Evolutionary conservation across 2,888 invertebrate species (phyloP).

Genomic region (Acrobasis consociella): DNA sequence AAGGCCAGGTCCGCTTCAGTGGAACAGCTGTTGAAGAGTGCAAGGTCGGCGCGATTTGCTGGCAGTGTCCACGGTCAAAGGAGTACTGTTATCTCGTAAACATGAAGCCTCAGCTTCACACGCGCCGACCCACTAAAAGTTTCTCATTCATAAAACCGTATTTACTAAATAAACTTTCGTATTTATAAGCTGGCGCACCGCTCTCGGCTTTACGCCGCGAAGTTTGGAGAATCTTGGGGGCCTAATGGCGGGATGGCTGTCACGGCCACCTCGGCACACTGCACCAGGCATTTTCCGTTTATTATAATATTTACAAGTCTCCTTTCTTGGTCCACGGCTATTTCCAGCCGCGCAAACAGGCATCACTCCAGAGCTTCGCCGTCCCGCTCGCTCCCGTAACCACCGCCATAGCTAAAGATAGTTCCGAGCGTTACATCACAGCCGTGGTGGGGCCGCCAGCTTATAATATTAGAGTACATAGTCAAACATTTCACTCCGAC

Average conservation of each 20-base stretch:
- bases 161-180: conserved; percentile 40
- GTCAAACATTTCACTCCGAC: conserved; percentile 77
- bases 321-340: conserved; percentile 85
- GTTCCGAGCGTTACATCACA: conserved; percentile 77
- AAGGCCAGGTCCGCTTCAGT: conserved; percentile 19
- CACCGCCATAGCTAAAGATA: conserved; percentile 70
- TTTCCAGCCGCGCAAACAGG: conserved; percentile 75
- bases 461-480: conserved; percentile 82
- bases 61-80: conserved; percentile 22
- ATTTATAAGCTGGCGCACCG: conserved; percentile 39
- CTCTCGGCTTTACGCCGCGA: conserved; percentile 36
- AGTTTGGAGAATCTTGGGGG: conserved; percentile 41
- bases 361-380: conserved; percentile 63
- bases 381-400: conserved; percentile 61
- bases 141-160: conserved; percentile 55
- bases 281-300: conserved; percentile 80
- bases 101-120: conserved; percentile 36
- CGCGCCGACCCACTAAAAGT: conserved; percentile 35
- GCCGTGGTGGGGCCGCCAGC: conserved; percentile 74
- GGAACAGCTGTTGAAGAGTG: conserved; percentile 23
- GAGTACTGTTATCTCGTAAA: conserved; percentile 46
- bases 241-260: conserved; percentile 56
- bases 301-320: conserved; percentile 82
- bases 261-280: conserved; percentile 79
- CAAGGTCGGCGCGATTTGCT: conserved; percentile 25